phyloP scores from a whole-genome alignment of 2,888 invertebrate species.

The Patella pellucida region DNA sequence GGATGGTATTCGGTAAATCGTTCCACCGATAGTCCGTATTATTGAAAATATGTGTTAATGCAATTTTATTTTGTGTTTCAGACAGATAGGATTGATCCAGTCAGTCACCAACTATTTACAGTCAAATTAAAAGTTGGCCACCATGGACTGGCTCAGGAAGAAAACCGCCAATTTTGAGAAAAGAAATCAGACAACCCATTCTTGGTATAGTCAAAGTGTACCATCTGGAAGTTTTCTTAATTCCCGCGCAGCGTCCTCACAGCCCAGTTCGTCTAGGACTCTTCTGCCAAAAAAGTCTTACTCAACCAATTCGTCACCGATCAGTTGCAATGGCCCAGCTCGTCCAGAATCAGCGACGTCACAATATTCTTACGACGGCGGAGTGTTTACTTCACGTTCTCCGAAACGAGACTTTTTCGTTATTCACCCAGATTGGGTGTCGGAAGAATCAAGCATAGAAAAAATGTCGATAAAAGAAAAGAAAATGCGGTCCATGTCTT shows the following conservation, averaged over 20 bases:
- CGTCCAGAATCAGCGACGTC: conserved; percentile 36
- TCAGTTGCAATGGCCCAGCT: conserved; percentile 5
- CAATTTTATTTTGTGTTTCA: too few relatives aligned
- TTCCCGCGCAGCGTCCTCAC: conserved; percentile 26
- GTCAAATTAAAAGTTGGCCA: too few relatives aligned
- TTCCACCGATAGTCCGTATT: too few relatives aligned
- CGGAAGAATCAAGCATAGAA: conserved; percentile 61
- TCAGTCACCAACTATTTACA: too few relatives aligned
- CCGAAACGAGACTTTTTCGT: conserved; percentile 60
- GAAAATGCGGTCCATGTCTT: conserved; percentile 41
- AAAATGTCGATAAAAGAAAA: conserved; percentile 53
- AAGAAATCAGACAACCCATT: conserved; percentile 50
- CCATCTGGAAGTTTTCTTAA: conserved; percentile 37
- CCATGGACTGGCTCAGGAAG: conserved; percentile 17
- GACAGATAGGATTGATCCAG: too few relatives aligned
- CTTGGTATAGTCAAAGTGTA: conserved; percentile 54
- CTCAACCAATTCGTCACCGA: not conserved
- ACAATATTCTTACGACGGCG: conserved; percentile 56
- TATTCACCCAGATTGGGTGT: conserved; percentile 69
- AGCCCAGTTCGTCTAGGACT: conserved; percentile 22
- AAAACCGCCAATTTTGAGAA: conserved; percentile 42
- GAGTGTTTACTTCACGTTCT: conserved; percentile 55
- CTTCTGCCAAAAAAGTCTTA: not conserved
- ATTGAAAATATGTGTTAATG: too few relatives aligned
- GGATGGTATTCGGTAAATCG: too few relatives aligned